Conservation (phyloP, 2,797 vertebrate genomes). For the Dicrostonyx torquatus region DNA sequence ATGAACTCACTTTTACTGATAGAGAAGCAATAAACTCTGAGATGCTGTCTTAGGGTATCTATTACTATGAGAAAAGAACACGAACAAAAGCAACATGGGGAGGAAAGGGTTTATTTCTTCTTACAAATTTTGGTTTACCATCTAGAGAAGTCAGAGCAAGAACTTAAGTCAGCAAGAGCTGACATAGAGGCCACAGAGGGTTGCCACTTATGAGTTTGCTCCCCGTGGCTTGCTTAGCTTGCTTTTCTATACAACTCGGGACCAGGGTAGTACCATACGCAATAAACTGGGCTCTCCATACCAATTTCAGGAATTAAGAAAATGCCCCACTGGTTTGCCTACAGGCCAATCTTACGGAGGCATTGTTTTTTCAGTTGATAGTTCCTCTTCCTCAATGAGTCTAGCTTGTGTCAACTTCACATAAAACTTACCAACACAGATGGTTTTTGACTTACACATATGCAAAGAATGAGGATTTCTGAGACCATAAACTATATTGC, state of each 20-base stretch:
- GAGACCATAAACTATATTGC: conserved; percentile 50
- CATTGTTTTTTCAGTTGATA: not conserved
- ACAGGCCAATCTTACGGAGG: not conserved
- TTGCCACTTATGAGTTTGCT: not conserved
- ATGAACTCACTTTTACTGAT: not conserved
- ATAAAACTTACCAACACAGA: not conserved
- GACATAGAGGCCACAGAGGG: too few relatives aligned
- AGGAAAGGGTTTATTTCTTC: not conserved
- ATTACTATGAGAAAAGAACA: not conserved
- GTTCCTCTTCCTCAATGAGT: not conserved
- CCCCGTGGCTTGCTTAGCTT: not conserved
- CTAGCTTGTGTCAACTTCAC: not conserved
- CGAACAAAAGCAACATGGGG: not conserved
- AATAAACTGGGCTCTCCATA: not conserved
- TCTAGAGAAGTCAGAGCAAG: not conserved
- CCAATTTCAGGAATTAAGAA: not conserved
- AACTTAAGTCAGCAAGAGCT: not conserved
- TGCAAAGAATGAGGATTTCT: not conserved
- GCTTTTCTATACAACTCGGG: not conserved
- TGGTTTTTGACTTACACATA: conserved; percentile 13
- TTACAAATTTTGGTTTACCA: not conserved
- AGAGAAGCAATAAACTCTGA: conserved; percentile 27
- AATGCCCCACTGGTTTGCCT: not conserved
- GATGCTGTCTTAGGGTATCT: not conserved
- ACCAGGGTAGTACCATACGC: not conserved